phyloP scores from a whole-genome alignment of 2,797 vertebrate species.

The Iguana delicatissima region DNA sequence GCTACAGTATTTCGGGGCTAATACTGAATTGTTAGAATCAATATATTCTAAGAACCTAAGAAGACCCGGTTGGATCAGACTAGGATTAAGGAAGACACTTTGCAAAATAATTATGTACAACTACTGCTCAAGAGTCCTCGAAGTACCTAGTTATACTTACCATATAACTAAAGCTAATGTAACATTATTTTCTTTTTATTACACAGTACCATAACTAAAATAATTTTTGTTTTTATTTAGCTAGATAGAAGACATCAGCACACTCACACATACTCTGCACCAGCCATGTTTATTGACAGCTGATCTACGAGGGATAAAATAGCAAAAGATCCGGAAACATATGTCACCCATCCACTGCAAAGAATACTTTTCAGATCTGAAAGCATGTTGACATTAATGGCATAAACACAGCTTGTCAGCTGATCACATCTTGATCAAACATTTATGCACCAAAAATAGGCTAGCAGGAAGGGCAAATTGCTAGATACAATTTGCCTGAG shows the following conservation, averaged over 20 bases:
- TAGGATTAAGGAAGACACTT: too few species aligned
- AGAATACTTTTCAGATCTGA: neutral
- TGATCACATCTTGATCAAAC: conserved; percentile 19
- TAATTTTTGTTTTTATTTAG: neutral
- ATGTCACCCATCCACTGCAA: neutral
- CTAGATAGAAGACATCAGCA: neutral
- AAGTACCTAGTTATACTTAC: too few species aligned
- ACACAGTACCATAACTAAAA: too few species aligned
- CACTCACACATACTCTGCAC: neutral
- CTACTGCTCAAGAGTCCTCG: too few species aligned
- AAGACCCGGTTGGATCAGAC: neutral
- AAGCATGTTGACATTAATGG: neutral
- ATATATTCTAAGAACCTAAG: neutral
- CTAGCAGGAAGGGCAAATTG: neutral
- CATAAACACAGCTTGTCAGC: neutral
- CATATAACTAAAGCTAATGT: too few species aligned
- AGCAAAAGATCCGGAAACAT: neutral
- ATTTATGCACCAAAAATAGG: conserved; percentile 26
- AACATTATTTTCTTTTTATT: too few species aligned
- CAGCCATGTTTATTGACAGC: neutral
- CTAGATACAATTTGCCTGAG: neutral
- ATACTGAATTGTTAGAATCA: neutral
- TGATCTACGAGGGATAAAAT: neutral
- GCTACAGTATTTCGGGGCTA: neutral
- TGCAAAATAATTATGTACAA: too few species aligned